phyloP scores from a whole-genome alignment of 2,113 vertebrate species.

The Ciconia stormi region DNA sequence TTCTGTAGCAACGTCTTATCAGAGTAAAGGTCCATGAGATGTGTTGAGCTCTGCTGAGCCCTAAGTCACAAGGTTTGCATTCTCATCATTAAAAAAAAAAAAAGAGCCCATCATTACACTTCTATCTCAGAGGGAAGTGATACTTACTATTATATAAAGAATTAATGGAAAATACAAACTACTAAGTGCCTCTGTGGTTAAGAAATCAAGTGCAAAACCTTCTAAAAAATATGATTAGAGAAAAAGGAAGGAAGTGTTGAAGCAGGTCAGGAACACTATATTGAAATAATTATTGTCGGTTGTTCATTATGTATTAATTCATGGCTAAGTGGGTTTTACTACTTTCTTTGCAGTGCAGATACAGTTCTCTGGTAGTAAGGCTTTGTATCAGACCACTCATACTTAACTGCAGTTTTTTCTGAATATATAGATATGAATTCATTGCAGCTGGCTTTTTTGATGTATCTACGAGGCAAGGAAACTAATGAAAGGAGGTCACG shows the following conservation, averaged over 20 bases:
- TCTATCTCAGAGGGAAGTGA: conserved; percentile 8
- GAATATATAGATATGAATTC: not conserved
- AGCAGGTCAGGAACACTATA: conserved; percentile 26
- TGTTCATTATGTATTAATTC: conserved; percentile 43
- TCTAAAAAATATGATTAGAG: not conserved
- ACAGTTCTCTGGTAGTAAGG: not conserved
- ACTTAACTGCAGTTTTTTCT: not conserved
- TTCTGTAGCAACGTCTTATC: conserved; percentile 51
- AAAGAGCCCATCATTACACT: not conserved
- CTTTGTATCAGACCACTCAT: not conserved
- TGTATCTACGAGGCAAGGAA: not conserved
- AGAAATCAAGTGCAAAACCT: conserved; percentile 39
- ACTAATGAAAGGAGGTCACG: not conserved
- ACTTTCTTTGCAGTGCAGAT: not conserved
- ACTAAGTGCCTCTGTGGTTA: not conserved
- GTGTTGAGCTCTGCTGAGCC: conserved; percentile 46
- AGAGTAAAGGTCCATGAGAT: conserved; percentile 4
- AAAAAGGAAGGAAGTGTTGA: conserved; percentile 24
- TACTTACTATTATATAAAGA: conserved; percentile 18
- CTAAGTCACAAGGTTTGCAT: conserved; percentile 36
- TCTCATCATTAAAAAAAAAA: not conserved
- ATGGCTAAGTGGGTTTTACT: conserved; percentile 49
- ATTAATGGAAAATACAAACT: conserved; percentile 33
- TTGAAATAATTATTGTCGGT: conserved; percentile 30
- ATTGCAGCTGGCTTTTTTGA: not conserved